Conservation (phyloP, 2,113 vertebrate species). For the Sylvietta virens region DNA sequence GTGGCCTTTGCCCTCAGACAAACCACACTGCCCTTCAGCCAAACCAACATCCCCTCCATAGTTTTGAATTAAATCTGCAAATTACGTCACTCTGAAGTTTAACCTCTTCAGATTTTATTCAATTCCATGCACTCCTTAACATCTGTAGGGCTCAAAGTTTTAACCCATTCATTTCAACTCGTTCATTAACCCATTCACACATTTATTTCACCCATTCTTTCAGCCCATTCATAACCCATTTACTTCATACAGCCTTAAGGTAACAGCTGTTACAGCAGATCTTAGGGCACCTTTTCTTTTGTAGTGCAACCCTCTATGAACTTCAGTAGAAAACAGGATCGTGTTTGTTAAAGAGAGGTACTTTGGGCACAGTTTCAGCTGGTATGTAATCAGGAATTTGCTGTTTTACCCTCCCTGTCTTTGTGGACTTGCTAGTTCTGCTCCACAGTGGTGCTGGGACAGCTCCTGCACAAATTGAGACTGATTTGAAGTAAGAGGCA, state of each 20-base stretch:
- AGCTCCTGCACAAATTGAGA: not conserved
- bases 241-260: not conserved
- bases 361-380: not conserved
- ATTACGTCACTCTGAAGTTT: not conserved
- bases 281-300: not conserved
- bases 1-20: not conserved
- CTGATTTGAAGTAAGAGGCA: not conserved
- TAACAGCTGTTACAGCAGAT: not conserved
- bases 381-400: not conserved
- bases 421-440: not conserved
- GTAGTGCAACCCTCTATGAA: not conserved
- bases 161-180: not conserved
- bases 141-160: not conserved
- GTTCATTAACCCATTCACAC: not conserved
- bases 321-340: not conserved
- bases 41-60: not conserved
- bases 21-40: not conserved
- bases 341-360: not conserved
- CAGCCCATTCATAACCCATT: not conserved
- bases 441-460: not conserved
- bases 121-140: not conserved
- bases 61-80: not conserved
- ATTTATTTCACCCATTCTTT: not conserved
- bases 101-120: not conserved
- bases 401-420: not conserved